phyloP scores from a whole-genome alignment of 2,113 vertebrate species.

The Felis chaus region DNA sequence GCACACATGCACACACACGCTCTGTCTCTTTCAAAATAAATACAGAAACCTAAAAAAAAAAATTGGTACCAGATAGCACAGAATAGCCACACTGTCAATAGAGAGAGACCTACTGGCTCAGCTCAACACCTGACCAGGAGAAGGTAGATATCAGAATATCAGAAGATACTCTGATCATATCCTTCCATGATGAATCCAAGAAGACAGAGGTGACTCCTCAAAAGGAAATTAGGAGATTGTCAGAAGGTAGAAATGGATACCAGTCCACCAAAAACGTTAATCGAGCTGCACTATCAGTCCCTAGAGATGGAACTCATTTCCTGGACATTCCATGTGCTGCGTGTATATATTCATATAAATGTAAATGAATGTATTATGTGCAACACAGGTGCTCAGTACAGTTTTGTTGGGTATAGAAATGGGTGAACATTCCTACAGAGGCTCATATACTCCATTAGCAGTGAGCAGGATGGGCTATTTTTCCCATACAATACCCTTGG shows the following conservation, averaged over 20 bases:
- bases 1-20: no score
- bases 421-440: not conserved
- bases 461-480: not conserved
- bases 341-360: not conserved
- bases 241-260: not conserved
- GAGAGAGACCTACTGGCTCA: not conserved
- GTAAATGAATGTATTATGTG: no score
- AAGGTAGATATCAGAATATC: not conserved
- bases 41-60: no score
- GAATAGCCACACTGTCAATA: not conserved
- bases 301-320: not conserved
- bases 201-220: not conserved
- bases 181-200: not conserved
- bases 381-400: not conserved
- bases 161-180: not conserved
- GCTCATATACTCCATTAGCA: not conserved
- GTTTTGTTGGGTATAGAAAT: not conserved
- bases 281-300: not conserved
- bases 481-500: not conserved
- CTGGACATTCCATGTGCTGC: not conserved
- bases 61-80: no score
- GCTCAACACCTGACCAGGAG: not conserved
- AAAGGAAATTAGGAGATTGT: not conserved
- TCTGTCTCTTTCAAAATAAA: no score
- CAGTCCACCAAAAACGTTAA: not conserved